Evolutionary conservation across 1,140 invertebrate genomes (phyloP), one percentile per base, ranked within the genome.

Genomic region (Lutraria rhynchaena): DNA sequence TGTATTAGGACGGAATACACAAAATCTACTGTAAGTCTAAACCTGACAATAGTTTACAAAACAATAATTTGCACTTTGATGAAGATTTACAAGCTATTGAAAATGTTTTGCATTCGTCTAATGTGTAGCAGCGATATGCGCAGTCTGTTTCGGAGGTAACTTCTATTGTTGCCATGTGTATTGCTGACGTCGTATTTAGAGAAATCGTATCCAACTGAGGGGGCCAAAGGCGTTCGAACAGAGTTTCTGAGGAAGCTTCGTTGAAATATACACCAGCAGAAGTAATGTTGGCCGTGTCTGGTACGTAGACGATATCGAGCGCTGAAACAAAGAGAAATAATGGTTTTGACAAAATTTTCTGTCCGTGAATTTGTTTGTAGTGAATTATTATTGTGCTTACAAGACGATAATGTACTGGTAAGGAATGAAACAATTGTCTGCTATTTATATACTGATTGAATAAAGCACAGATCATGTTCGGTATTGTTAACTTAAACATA

Each of bases 101-200:
- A 81, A 81, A 81, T 3, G 78, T 67, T 53, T n/a, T 41, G 65
- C 78, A 81, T 15, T 81, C 70, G 17, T 73, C 69, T 1, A 81
- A 41, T 0, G 58, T 73, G 58, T 73, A 81, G 55, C 78, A 81
- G 4, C 69, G 67, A 57, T 73, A 81, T 55, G 78, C 78, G 55
- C 78, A 81, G 46, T 73, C 78, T 9, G 78, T 81, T 53, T 73
- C 78, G 44, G 63, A 69, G 13, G 44, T 33, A 37, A 81, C 69
- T 15, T 81, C 78, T 22, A 81, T 22, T 7, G 78, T 73, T 61
- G 69, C 69, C 41, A 81, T 29, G 31, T 71, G 46, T 35, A 31
- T 41, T 13, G 57, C 17, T 17, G 29, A 46, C 27, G 61, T 46
- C 57, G 49, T 61, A 31, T 75, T 75, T 19, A 77, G 19, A 19